A percentile compares a stretch with the other conserved stretches of the same genome.
phyloP scores from a whole-genome alignment of 2,888 invertebrate species.

The Scrobipalpa atriplicella region DNA sequence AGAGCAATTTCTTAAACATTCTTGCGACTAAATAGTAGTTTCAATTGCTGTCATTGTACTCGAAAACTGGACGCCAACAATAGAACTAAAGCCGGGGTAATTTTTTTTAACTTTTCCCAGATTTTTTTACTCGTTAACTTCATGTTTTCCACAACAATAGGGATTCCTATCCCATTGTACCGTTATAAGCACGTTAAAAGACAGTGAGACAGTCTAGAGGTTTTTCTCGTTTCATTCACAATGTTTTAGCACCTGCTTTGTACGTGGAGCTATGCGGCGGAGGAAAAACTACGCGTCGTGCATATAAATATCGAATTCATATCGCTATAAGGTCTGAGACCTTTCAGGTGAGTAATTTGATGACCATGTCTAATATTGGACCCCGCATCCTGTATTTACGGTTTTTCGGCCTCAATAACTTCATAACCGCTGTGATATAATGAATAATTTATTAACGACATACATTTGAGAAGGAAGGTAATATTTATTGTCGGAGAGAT shows the following conservation, averaged over 20 bases:
- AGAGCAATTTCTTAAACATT: too few relatives aligned
- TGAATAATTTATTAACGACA: neutral
- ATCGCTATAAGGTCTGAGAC: conserved; percentile 39
- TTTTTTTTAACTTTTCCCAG: neutral
- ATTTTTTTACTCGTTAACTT: conserved; percentile 18
- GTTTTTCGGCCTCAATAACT: conserved; percentile 2
- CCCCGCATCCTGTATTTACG: conserved; percentile 23
- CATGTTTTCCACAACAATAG: conserved; percentile 23
- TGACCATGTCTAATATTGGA: conserved; percentile 17
- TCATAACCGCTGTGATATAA: conserved; percentile 3
- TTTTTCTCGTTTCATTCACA: conserved; percentile 23
- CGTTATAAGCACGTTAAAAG: conserved; percentile 1
- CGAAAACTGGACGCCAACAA: neutral
- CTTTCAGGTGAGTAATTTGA: conserved; percentile 33
- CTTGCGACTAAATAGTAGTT: too few relatives aligned
- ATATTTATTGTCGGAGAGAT: neutral
- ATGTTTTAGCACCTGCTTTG: conserved; percentile 56
- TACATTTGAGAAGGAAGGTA: neutral
- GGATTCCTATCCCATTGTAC: conserved; percentile 23
- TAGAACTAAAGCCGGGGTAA: neutral
- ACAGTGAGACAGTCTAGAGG: conserved; percentile 3
- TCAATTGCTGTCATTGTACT: neutral
- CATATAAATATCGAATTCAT: conserved; percentile 49
- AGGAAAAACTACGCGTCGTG: conserved; percentile 46
- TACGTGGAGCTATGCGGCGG: conserved; percentile 60